Percentiles rank a stretch among this genome's conserved stretches.
Evolutionary conservation across 2,888 invertebrate species (phyloP).

Genomic region (Apamea monoglypha): DNA sequence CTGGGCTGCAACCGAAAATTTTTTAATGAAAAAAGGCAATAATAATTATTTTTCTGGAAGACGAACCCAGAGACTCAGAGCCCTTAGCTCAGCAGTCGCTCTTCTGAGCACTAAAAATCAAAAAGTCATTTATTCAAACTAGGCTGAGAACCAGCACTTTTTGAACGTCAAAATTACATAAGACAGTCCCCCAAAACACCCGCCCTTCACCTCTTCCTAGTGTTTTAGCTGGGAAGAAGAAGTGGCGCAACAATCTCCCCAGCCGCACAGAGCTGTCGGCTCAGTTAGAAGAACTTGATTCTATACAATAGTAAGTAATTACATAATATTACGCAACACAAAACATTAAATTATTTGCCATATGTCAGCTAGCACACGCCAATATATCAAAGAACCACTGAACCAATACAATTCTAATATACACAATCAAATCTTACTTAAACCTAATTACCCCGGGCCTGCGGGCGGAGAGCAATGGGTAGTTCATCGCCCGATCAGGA

Average conservation of each 20-base stretch:
- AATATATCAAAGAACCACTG: neutral
- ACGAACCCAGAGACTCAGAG: neutral
- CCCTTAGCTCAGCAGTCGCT: neutral
- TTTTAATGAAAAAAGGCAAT: neutral
- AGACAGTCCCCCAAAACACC: neutral
- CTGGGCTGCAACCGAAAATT: neutral
- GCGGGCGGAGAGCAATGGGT: no score
- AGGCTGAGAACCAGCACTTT: neutral
- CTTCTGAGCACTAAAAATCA: neutral
- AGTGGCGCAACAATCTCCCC: neutral
- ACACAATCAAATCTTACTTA: slow-evolving; percentile 18
- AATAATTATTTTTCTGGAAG: neutral
- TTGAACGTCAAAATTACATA: neutral
- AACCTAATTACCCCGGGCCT: slow-evolving; percentile 25
- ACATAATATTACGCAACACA: neutral
- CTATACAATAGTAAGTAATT: neutral
- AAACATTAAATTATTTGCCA: neutral
- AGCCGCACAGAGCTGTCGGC: neutral
- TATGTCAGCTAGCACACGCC: neutral
- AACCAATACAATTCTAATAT: neutral
- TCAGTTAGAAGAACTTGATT: neutral
- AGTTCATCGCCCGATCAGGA: no score
- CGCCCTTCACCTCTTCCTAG: neutral
- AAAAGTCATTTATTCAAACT: no score
- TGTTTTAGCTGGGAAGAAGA: neutral